Conservation (phyloP, 2,113 vertebrate genomes). For the Caretta caretta region DNA sequence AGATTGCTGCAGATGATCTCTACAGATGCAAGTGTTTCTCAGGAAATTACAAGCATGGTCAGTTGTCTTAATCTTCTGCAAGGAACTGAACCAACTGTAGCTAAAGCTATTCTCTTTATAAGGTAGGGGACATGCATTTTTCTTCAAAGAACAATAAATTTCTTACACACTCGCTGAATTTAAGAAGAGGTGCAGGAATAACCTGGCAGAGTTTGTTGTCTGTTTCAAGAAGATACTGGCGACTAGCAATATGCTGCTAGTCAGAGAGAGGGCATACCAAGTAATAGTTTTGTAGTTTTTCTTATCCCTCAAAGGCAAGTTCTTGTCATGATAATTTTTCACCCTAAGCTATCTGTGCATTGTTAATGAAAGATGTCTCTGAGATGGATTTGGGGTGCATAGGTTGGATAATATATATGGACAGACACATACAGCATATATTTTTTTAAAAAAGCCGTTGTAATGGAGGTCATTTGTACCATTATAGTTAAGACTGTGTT, state of each 20-base stretch:
- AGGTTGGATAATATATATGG: rapidly evolving
- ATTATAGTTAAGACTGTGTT: background rate
- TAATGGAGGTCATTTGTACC: background rate
- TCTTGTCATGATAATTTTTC: background rate
- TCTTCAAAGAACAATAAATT: rapidly evolving
- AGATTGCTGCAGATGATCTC: rapidly evolving
- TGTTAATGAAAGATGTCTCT: rapidly evolving
- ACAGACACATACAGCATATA: rapidly evolving
- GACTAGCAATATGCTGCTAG: rapidly evolving
- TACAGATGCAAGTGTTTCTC: rapidly evolving
- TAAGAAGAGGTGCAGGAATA: rapidly evolving
- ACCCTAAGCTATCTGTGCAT: background rate
- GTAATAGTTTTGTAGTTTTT: rapidly evolving
- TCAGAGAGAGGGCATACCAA: rapidly evolving
- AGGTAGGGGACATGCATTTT: background rate
- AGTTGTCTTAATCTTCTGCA: rapidly evolving
- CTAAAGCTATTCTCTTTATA: background rate
- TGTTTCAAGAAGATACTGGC: rapidly evolving
- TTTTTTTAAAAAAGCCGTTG: background rate
- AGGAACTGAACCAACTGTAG: rapidly evolving
- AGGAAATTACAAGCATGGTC: rapidly evolving
- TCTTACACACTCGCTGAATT: rapidly evolving
- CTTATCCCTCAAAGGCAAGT: rapidly evolving
- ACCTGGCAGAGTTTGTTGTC: rapidly evolving
- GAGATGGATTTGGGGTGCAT: rapidly evolving